Evolutionary conservation across 2,113 vertebrate species (phyloP).

Genomic region (Brachypodius melanocephalos): DNA sequence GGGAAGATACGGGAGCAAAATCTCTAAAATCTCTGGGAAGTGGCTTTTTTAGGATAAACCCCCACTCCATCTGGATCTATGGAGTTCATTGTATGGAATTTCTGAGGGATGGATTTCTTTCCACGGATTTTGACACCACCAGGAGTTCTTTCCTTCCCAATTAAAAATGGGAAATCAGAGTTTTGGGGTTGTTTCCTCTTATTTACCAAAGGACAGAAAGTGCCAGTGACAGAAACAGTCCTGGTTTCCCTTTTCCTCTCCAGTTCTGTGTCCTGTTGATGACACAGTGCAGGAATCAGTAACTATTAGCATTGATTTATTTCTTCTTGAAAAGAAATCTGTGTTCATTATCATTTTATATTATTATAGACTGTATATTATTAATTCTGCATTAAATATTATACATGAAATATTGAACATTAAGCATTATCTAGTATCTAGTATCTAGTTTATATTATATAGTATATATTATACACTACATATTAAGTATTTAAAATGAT

Average conservation of each 20-base stretch:
- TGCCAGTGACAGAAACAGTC: background rate
- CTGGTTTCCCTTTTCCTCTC: background rate
- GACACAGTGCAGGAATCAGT: too few relatives aligned
- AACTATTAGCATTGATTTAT: background rate
- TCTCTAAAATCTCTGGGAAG: background rate
- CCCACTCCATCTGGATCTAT: accelerated
- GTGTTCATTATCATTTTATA: background rate
- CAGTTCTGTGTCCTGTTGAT: background rate
- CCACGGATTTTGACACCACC: background rate
- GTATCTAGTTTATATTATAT: background rate
- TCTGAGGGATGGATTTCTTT: background rate
- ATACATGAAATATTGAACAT: too few relatives aligned
- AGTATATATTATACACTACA: background rate
- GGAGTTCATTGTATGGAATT: background rate
- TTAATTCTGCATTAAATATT: too few relatives aligned
- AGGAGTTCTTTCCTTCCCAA: background rate
- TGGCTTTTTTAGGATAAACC: background rate
- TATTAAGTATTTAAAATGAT: background rate
- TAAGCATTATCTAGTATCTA: too few relatives aligned
- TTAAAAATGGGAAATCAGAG: background rate
- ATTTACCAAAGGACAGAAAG: background rate
- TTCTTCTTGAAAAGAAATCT: background rate
- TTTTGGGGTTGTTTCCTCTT: background rate
- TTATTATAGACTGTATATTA: background rate
- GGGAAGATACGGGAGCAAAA: background rate